Percentiles rank a stretch among this genome's conserved stretches.
phyloP scores from a whole-genome alignment of 2,888 invertebrate genomes.

The Cataglyphis cursor region DNA sequence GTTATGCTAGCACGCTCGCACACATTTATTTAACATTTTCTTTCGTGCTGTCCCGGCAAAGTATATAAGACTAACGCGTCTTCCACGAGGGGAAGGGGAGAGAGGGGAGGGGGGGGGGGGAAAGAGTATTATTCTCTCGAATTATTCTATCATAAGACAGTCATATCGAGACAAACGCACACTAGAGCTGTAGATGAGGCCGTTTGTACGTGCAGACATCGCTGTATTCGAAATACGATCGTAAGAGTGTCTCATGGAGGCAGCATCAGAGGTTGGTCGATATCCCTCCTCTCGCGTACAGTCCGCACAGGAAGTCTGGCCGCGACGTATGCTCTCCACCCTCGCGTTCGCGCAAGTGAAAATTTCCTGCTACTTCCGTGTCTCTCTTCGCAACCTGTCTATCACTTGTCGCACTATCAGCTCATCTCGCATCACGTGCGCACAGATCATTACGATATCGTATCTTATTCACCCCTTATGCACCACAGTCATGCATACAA shows the following conservation, averaged over 20 bases:
- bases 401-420: conserved; percentile 26
- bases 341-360: conserved; percentile 58
- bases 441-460: conserved; percentile 4
- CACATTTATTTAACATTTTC: conserved; percentile 41
- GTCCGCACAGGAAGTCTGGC: conserved; percentile 63
- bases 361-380: conserved; percentile 37
- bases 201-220: conserved; percentile 38
- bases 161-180: conserved; percentile 30
- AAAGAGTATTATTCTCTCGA: conserved; percentile 41
- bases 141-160: conserved; percentile 63
- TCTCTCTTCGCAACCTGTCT: conserved; percentile 7
- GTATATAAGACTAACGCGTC: not conserved
- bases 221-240: conserved; percentile 69
- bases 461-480: not conserved
- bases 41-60: not conserved
- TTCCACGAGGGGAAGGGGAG: not conserved
- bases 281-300: conserved; percentile 69
- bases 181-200: conserved; percentile 32
- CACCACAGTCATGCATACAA: not conserved
- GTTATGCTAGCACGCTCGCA: not conserved
- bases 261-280: conserved; percentile 69
- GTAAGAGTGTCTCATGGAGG: conserved; percentile 67
- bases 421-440: not conserved
- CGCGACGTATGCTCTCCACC: not conserved
- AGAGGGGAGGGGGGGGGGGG: not conserved